Percentiles rank a stretch among this genome's conserved stretches.
Conservation (phyloP, 2,113 vertebrate genomes). For the Eptesicus fuscus region DNA sequence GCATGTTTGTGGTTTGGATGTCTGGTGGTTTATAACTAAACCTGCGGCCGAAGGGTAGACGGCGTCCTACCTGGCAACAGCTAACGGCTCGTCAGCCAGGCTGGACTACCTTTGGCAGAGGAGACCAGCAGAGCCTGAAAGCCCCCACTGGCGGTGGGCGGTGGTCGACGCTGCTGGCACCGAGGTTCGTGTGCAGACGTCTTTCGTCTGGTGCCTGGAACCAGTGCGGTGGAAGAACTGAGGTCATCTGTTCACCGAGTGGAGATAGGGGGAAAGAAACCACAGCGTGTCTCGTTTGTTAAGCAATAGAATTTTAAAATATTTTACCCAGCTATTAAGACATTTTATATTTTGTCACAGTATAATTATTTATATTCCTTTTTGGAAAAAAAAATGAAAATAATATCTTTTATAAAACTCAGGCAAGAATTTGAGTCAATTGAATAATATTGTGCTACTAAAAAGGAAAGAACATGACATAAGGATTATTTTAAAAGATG, state of each 20-base stretch:
- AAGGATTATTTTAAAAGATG: not conserved
- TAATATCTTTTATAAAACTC: not conserved
- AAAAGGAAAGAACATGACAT: not conserved
- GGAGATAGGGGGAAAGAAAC: not conserved
- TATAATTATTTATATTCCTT: not conserved
- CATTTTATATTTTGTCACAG: not conserved
- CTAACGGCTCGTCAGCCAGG: not conserved
- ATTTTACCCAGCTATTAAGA: slow-evolving; percentile 29
- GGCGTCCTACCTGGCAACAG: slow-evolving; percentile 26
- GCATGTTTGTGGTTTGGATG: slow-evolving; percentile 65
- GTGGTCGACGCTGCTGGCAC: not conserved
- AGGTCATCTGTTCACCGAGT: not conserved
- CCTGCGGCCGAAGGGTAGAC: not conserved
- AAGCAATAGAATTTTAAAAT: not conserved
- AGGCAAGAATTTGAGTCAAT: not conserved
- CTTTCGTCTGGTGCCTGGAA: not conserved
- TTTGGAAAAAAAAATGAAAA: not conserved
- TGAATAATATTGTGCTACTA: not conserved
- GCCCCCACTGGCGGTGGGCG: not conserved
- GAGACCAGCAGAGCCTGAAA: not conserved
- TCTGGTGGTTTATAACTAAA: slow-evolving; percentile 57
- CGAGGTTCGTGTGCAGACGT: not conserved
- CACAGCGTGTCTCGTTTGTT: not conserved
- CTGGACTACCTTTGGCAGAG: not conserved
- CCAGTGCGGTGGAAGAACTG: not conserved